Percentiles rank a stretch among this genome's conserved stretches.
Evolutionary conservation across 1,140 invertebrate species (phyloP).

Genomic region (Atta texana): DNA sequence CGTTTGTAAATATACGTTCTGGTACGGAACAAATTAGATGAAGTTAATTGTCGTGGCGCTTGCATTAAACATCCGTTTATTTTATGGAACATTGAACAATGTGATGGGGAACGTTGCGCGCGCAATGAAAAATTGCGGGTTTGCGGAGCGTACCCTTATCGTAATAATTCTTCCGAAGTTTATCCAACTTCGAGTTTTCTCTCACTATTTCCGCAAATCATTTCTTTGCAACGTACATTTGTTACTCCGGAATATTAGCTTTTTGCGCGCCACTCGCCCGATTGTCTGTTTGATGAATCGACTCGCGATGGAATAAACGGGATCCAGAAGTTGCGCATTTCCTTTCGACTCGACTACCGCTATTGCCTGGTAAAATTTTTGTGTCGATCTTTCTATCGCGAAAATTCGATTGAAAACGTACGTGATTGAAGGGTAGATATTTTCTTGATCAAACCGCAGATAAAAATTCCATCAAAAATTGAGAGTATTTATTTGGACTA

Average conservation of each 20-base stretch:
- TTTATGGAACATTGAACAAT: conserved; percentile 52
- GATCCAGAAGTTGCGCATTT: conserved; percentile 35
- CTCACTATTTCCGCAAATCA: conserved; percentile 38
- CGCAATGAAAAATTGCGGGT: conserved; percentile 44
- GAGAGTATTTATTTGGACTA: not conserved
- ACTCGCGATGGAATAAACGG: conserved; percentile 50
- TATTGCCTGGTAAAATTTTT: conserved; percentile 32
- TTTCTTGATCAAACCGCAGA: conserved; percentile 22
- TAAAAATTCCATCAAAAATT: conserved; percentile 15
- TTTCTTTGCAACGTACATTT: conserved; percentile 53
- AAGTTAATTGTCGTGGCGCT: conserved; percentile 64
- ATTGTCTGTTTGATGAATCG: conserved; percentile 58
- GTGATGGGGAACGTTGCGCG: conserved; percentile 61
- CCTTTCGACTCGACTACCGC: conserved; percentile 19
- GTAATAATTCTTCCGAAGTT: conserved; percentile 53
- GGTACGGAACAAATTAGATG: conserved; percentile 4
- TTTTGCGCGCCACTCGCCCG: conserved; percentile 51
- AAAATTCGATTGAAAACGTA: conserved; percentile 36
- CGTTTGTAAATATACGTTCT: conserved; percentile 1
- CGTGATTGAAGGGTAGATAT: conserved; percentile 41
- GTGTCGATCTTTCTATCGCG: conserved; percentile 30
- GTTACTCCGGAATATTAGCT: conserved; percentile 58
- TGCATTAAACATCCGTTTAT: conserved; percentile 50
- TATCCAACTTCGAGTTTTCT: conserved; percentile 51
- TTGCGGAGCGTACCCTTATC: conserved; percentile 15